phyloP scores from a whole-genome alignment of 2,797 vertebrate species.

The Parambassis ranga region DNA sequence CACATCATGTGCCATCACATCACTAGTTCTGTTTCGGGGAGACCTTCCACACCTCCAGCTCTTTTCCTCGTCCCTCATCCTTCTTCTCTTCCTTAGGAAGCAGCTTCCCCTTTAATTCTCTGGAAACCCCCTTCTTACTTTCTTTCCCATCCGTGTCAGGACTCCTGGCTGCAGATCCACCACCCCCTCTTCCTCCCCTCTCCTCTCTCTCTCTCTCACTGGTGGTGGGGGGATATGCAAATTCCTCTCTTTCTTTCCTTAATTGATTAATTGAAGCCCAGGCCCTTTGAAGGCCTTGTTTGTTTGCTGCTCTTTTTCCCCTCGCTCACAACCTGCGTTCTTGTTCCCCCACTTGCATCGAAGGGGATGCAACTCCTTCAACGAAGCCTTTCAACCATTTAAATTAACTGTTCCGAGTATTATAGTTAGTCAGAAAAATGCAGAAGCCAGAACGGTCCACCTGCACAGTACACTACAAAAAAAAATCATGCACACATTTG shows the following conservation, averaged over 20 bases:
- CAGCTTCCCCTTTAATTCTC: constrained; percentile 70
- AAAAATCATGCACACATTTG: too few species aligned
- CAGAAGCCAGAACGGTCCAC: too few species aligned
- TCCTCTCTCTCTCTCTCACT: constrained; percentile 53
- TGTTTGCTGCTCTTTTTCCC: constrained; percentile 59
- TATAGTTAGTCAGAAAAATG: too few species aligned
- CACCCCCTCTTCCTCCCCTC: constrained; percentile 19
- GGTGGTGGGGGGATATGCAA: constrained; percentile 74
- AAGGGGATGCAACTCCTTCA: constrained; percentile 35
- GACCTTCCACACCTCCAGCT: constrained; percentile 17
- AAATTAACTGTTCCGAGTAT: constrained; percentile 10
- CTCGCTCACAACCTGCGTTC: constrained; percentile 59
- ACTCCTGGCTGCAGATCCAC: constrained; percentile 73
- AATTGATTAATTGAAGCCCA: constrained; percentile 85
- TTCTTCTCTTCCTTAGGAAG: constrained; percentile 77
- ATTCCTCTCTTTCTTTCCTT: constrained; percentile 81
- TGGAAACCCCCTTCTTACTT: constrained; percentile 69
- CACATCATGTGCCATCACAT: too few species aligned
- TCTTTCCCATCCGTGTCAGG: constrained; percentile 76
- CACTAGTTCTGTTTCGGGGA: constrained; percentile 20
- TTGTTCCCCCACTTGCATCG: constrained; percentile 46
- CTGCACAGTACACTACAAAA: too few species aligned
- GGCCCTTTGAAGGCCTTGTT: constrained; percentile 76
- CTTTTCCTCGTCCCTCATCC: constrained; percentile 60
- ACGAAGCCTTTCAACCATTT: constrained; percentile 22